Evolutionary conservation across 1,140 invertebrate genomes (phyloP).

Genomic region (Papilio polyxenes): DNA sequence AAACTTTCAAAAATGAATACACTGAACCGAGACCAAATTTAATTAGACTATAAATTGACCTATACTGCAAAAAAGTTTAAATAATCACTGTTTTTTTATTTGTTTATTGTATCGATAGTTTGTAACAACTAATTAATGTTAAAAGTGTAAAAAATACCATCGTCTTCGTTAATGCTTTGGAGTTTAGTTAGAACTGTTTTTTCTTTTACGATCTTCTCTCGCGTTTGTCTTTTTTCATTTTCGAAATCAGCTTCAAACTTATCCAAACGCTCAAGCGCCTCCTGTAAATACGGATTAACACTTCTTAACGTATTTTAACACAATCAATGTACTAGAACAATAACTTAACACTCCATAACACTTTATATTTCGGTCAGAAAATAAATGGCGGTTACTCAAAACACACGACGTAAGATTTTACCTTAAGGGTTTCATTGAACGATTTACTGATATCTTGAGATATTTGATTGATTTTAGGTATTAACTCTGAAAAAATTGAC

Average conservation of each 20-base stretch:
- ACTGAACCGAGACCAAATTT: too few species aligned
- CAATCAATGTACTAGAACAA: constrained; percentile 40
- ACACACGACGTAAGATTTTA: constrained; percentile 47
- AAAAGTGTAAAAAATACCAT: constrained; percentile 51
- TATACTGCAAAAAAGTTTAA: too few species aligned
- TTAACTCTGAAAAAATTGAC: constrained; percentile 73
- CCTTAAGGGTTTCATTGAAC: constrained; percentile 69
- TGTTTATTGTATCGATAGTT: neutral
- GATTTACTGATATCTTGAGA: constrained; percentile 57
- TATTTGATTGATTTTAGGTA: constrained; percentile 68
- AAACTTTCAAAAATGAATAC: too few species aligned
- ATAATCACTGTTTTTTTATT: too few species aligned
- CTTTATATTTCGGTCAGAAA: constrained; percentile 28
- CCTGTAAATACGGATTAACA: constrained; percentile 56
- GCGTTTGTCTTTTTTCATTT: constrained; percentile 53
- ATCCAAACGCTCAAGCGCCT: constrained; percentile 58
- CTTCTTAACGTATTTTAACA: constrained; percentile 33
- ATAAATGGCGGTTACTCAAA: constrained; percentile 30
- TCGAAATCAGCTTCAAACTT: constrained; percentile 68
- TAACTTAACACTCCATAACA: constrained; percentile 31
- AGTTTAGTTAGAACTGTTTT: constrained; percentile 61
- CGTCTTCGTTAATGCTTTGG: constrained; percentile 69
- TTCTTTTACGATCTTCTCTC: constrained; percentile 61
- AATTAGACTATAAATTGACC: too few species aligned
- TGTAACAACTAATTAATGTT: neutral